Conservation (phyloP, 2,113 vertebrate species). For the Illadopsis cleaveri region DNA sequence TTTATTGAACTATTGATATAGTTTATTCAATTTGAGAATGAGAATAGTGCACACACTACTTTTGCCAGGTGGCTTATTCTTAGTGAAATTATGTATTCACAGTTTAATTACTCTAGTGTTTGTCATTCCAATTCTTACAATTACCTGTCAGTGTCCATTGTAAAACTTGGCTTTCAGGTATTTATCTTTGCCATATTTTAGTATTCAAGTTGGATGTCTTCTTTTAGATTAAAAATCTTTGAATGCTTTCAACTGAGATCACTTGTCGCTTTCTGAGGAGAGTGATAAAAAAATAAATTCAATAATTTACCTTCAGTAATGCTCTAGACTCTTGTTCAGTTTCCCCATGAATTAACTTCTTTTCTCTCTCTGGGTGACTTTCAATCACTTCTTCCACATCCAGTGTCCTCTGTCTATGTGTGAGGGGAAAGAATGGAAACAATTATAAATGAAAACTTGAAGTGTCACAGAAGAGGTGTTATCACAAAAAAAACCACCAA, state of each 20-base stretch:
- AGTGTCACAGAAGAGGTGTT: neutral
- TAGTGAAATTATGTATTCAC: neutral
- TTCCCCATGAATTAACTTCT: neutral
- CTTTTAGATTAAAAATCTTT: neutral
- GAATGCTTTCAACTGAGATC: neutral
- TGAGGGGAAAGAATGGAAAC: neutral
- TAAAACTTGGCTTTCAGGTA: neutral
- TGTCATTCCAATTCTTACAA: neutral
- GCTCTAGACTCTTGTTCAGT: neutral
- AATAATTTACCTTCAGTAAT: neutral
- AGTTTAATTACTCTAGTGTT: neutral
- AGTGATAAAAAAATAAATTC: neutral
- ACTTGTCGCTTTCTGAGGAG: neutral
- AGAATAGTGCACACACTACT: neutral
- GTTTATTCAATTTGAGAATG: neutral
- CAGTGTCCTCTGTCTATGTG: fast-evolving
- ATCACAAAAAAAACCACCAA: neutral
- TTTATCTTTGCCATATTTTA: neutral
- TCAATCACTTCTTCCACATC: neutral
- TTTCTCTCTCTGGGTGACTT: neutral
- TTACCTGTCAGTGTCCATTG: neutral
- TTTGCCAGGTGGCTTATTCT: neutral
- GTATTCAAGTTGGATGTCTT: neutral
- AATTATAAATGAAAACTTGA: neutral
- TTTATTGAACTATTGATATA: neutral